Evolutionary conservation across 2,888 invertebrate genomes (phyloP), one percentile per base, ranked within the genome.

Genomic region (Yponomeuta cagnagella): DNA sequence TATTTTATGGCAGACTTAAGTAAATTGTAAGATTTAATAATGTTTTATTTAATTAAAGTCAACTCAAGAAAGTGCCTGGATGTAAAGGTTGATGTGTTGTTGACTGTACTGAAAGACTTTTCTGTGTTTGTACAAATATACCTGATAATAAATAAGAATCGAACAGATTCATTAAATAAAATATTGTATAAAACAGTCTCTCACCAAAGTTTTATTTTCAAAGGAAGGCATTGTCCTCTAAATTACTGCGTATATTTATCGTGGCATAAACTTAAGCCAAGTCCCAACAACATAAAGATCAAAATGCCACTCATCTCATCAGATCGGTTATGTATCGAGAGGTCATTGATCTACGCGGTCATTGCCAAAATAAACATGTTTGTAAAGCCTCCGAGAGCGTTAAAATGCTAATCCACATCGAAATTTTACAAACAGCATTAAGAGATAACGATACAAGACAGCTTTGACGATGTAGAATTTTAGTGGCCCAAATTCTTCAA

Each of bases 301-400:
- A 65, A 65, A 30, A 30, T 65, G 31, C 15, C 52, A 15, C 15
- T 15, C 15, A 58, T 15, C 15, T 58, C 15, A 12, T 43, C 15
- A 58, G 12, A 15, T 58, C 52, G 52, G 73, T 73, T 70, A 69
- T 73, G 72, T 73, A 73, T 70, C 74, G 82, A 77, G 23, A 69
- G 89, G 81, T 87, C 85, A 84, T 82, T 80, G 89, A 88, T 80
- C 89, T 77, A 78, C 74, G 87, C 83, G 90, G 89, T 90, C 90
- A 90, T 90, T 90, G 90, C 89, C 90, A 87, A 91, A 70, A 90
- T 89, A 86, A 77, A 85, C 83, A 81, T 80, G 83, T 79, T 80
- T 31, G 52, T 58, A 58, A 58, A 58, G 52, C 52, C 52, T 58
- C 52, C 52, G 52, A 58, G 52, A 84, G 84, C 82, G 71, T 82